phyloP scores from a whole-genome alignment of 2,888 invertebrate species.

The Nowickia ferox region DNA sequence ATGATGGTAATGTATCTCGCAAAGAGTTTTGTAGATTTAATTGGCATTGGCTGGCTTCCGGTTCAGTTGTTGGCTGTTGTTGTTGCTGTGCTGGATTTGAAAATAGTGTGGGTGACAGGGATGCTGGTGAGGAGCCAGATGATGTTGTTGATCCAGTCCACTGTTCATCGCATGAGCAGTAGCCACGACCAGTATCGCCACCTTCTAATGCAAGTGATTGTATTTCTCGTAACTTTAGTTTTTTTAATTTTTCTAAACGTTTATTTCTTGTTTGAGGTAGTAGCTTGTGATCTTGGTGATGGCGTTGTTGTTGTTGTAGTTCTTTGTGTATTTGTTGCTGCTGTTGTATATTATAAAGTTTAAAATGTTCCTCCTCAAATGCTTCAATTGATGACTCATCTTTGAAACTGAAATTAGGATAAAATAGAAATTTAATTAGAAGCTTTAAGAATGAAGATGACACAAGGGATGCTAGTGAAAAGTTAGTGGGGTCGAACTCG shows the following conservation, averaged over 20 bases:
- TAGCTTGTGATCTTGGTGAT: slow-evolving; percentile 67
- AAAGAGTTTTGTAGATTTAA: slow-evolving; percentile 29
- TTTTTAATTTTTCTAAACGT: slow-evolving; percentile 75
- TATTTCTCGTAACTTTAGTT: slow-evolving; percentile 77
- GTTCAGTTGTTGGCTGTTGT: slow-evolving; percentile 42
- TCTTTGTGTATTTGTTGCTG: slow-evolving; percentile 66
- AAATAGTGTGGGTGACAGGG: slow-evolving; percentile 59
- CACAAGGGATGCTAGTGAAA: too few species aligned
- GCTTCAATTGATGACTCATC: slow-evolving; percentile 77
- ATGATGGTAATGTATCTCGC: slow-evolving; percentile 36
- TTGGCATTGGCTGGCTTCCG: slow-evolving; percentile 42
- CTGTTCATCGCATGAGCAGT: slow-evolving; percentile 81
- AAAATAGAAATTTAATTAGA: slow-evolving; percentile 7
- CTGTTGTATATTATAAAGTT: slow-evolving; percentile 66
- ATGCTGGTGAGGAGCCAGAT: slow-evolving; percentile 72
- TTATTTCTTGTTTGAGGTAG: slow-evolving; percentile 73
- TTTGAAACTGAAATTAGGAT: slow-evolving; percentile 76
- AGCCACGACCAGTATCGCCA: slow-evolving; percentile 79
- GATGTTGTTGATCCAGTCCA: slow-evolving; percentile 74
- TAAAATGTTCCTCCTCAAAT: slow-evolving; percentile 75
- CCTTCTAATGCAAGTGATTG: slow-evolving; percentile 80
- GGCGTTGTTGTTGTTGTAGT: slow-evolving; percentile 64
- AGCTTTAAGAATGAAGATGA: neutral
- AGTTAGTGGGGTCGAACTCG: fast-evolving
- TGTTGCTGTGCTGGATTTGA: slow-evolving; percentile 61